Conservation (phyloP, 2,797 vertebrate genomes). For the Thaleichthys pacificus region DNA sequence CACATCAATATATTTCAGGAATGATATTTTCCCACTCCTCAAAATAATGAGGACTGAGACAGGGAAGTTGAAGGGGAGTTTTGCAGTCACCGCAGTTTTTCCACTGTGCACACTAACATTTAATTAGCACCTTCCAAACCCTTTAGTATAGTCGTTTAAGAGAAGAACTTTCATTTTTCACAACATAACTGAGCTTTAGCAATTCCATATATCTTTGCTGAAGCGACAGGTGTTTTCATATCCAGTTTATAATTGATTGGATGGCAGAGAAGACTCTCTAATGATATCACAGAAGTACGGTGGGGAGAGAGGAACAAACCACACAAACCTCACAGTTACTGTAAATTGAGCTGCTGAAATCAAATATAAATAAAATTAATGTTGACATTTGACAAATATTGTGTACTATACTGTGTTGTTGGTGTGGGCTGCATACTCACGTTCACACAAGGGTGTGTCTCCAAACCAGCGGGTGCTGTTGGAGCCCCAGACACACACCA, state of each 20-base stretch:
- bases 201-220: conserved; percentile 18
- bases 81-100: conserved; percentile 39
- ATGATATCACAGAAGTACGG: conserved; percentile 8
- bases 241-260: not conserved
- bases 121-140: conserved; percentile 12
- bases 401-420: not conserved
- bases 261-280: not conserved
- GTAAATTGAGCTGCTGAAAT: not conserved
- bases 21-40: conserved; percentile 36
- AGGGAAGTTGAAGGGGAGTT: conserved; percentile 22
- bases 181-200: conserved; percentile 4
- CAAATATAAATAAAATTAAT: conserved; percentile 1
- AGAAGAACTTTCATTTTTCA: conserved; percentile 13
- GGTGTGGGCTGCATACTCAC: conserved; percentile 66
- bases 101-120: conserved; percentile 30
- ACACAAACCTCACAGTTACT: not conserved
- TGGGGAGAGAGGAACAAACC: not conserved
- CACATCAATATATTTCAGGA: conserved; percentile 34
- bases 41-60: conserved; percentile 31
- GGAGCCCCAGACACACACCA: conserved; percentile 74
- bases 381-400: not conserved
- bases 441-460: conserved; percentile 76
- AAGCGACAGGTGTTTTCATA: not conserved
- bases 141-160: not conserved
- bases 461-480: conserved; percentile 81